Conservation (phyloP, 1,140 invertebrate species). For the Mycetomoellerius zeteki region DNA sequence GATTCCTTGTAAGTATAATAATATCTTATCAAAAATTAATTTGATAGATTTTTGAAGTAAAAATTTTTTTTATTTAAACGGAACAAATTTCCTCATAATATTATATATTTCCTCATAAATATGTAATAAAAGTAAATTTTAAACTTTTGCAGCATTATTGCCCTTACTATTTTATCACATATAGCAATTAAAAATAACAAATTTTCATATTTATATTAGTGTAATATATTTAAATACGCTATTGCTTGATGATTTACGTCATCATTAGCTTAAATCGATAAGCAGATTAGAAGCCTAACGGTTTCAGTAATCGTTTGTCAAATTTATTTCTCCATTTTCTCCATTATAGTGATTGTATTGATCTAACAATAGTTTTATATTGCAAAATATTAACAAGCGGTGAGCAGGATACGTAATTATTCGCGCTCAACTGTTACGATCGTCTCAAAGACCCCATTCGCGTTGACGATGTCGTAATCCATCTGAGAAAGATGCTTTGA, state of each 20-base stretch:
- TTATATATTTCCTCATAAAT: no score
- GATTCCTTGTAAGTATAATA: no score
- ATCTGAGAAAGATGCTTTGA: conserved; percentile 53
- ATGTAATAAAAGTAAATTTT: neutral
- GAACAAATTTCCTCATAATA: no score
- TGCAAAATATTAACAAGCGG: conserved; percentile 46
- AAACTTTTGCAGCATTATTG: conserved; percentile 13
- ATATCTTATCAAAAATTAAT: neutral
- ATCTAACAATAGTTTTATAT: conserved; percentile 37
- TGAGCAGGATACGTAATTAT: conserved; percentile 40
- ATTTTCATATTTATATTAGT: neutral
- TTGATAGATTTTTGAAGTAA: no score
- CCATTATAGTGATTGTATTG: neutral
- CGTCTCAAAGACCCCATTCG: conserved; percentile 23
- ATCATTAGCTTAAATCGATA: conserved; percentile 28
- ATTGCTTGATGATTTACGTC: conserved; percentile 6
- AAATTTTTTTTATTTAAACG: neutral
- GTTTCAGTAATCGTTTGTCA: conserved; percentile 1
- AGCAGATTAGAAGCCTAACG: conserved; percentile 32
- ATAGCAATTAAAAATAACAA: conserved; percentile 10
- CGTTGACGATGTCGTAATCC: conserved; percentile 43
- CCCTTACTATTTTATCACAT: neutral
- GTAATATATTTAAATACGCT: neutral
- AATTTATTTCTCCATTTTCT: conserved; percentile 20
- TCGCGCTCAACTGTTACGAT: conserved; percentile 33